Percentiles rank a stretch among this genome's conserved stretches.
phyloP scores from a whole-genome alignment of 2,113 vertebrate genomes.

The Paraplagusia blochii region DNA sequence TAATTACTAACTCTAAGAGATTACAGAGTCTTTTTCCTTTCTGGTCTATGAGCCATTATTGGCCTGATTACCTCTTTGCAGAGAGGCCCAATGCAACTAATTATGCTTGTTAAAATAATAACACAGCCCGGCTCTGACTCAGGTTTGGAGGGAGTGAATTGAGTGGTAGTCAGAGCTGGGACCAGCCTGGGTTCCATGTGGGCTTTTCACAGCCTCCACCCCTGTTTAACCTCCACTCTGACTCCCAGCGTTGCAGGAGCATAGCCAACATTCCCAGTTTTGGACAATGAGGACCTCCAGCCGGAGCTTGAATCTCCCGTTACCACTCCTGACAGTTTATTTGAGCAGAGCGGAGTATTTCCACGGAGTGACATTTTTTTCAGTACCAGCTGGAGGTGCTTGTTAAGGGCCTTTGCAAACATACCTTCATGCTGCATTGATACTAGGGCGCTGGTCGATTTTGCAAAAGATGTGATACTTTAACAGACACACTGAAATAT shows the following conservation, averaged over 20 bases:
- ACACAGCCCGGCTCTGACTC: not conserved
- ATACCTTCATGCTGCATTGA: slow-evolving; percentile 12
- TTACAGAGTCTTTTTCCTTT: no score
- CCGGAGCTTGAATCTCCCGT: slow-evolving; percentile 35
- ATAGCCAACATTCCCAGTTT: slow-evolving; percentile 15
- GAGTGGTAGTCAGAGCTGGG: slow-evolving; percentile 31
- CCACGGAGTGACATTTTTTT: slow-evolving; percentile 35
- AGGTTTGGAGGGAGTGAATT: not conserved
- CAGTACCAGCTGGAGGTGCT: slow-evolving; percentile 46
- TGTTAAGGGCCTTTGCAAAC: slow-evolving; percentile 47
- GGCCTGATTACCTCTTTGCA: not conserved
- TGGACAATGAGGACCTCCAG: slow-evolving; percentile 47
- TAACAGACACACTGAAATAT: not conserved
- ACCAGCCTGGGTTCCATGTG: slow-evolving; percentile 1
- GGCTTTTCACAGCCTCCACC: slow-evolving; percentile 18
- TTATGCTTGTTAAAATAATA: not conserved
- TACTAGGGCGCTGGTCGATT: not conserved
- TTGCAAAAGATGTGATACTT: no score
- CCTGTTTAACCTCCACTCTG: slow-evolving; percentile 5
- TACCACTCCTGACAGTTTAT: slow-evolving; percentile 21
- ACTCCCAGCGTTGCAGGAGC: slow-evolving; percentile 35
- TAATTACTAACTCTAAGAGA: no score
- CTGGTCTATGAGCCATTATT: not conserved
- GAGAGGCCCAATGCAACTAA: not conserved
- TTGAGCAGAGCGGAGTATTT: not conserved